Evolutionary conservation across 2,797 vertebrate genomes (phyloP).

Genomic region (Gambusia yucatana): DNA sequence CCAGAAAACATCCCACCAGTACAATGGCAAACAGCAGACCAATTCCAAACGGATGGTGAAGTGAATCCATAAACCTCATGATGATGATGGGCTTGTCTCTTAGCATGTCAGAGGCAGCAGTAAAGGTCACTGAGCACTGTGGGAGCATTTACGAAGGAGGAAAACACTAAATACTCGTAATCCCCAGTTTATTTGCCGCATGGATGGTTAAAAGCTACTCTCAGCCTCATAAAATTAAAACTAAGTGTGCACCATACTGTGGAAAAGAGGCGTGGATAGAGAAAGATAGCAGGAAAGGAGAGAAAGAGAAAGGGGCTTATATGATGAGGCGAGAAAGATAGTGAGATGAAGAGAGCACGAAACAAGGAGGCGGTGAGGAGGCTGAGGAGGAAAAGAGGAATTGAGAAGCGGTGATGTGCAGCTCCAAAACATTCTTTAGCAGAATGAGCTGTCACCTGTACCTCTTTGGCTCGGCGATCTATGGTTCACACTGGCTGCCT

Average conservation of each 20-base stretch:
- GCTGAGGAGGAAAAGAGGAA: slow-evolving; percentile 62
- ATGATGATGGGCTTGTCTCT: slow-evolving; percentile 70
- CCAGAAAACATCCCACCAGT: slow-evolving; percentile 41
- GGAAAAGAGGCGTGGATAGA: slow-evolving; percentile 78
- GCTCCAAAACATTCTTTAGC: slow-evolving; percentile 95
- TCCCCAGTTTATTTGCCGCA: slow-evolving; percentile 96
- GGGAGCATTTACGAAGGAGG: slow-evolving; percentile 93
- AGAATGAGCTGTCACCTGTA: slow-evolving; percentile 99
- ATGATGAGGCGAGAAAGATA: slow-evolving; percentile 82
- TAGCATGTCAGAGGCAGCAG: slow-evolving; percentile 73
- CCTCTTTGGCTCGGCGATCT: slow-evolving; percentile 98
- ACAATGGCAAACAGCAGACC: slow-evolving; percentile 62
- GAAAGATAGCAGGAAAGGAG: slow-evolving; percentile 43
- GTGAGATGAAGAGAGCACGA: slow-evolving; percentile 66
- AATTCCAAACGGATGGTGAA: slow-evolving; percentile 57
- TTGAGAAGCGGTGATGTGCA: slow-evolving; percentile 83
- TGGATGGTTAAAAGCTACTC: slow-evolving; percentile 98
- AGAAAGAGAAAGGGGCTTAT: slow-evolving; percentile 39
- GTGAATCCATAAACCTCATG: slow-evolving; percentile 58
- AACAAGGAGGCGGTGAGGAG: slow-evolving; percentile 54
- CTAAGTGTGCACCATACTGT: slow-evolving; percentile 90
- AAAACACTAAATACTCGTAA: slow-evolving; percentile 99
- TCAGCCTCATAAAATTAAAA: slow-evolving; percentile 99
- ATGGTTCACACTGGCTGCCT: slow-evolving; percentile 98
- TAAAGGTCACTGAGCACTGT: slow-evolving; percentile 82